Base-by-base conservation (phyloP, 2,113 vertebrate species). In the Nothoprocta perdicaria region DNA sequence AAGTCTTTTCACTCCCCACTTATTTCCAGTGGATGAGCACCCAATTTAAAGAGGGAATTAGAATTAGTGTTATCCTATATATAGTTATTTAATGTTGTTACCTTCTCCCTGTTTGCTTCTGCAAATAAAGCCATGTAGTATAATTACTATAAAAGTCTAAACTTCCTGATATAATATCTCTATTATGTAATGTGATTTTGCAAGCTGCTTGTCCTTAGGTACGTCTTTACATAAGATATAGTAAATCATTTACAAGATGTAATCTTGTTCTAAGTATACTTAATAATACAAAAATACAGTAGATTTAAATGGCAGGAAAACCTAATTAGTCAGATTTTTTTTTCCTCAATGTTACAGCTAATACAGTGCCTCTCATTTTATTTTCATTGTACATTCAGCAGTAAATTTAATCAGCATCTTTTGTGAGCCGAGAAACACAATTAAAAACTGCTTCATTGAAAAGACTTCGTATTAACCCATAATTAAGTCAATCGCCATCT, bases 381-480 rank as follows among this genome's bases (percentile, higher is more conserved):
- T 77, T 66, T 71, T 80, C 27, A 24, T 60, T 55, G 14, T 71
- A 58, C 6, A 71, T 8, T 74, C 38, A 89, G 68, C 14, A 75
- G 16, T 76, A 89, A 77, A 48, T 41, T 72, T 61, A 26, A 63
- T 41, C 22, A 46, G 14, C 38, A 17, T 82, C 14, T 69, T 89
- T 62, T 22, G 5, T 69, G n/a, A 53, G 16, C 40, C 67, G 33
- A 85, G 43, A 73, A 84, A 55, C 10, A 79, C 40, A 89, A 67
- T 38, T 88, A 81, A 80, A 88, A 87, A 11, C 11, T 63, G 10
- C 27, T 77, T 82, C n/a, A 55, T 58, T 74, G 24, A 85, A 84
- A 71, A 72, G 35, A 35, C 1, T 78, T 76, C 24, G 80, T 78
- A 80, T 3, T 31, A 46, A 89, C 8, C 55, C 66, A 10, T 71